These are phyloP conservation scores for Clarias gariepinus DNA, from an alignment of 2,113 vertebrate species.

Conservation along the genomic window DNA sequence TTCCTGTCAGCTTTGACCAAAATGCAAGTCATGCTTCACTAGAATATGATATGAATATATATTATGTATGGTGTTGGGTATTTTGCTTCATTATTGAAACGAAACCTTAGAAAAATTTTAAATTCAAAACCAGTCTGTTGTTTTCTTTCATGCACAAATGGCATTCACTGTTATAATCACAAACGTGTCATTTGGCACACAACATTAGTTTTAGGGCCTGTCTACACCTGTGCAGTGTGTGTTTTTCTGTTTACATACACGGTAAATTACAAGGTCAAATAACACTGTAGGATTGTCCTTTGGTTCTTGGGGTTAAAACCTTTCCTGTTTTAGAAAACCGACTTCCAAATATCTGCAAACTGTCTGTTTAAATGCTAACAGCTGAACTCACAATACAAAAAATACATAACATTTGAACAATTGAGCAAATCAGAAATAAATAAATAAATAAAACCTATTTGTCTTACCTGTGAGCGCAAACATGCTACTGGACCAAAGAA, in stretches of 20 bases:
- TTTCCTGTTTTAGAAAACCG: slow-evolving; percentile 6
- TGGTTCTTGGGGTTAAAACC: neutral
- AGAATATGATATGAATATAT: neutral
- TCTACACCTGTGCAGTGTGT: neutral
- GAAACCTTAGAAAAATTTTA: neutral
- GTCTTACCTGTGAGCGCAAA: slow-evolving; percentile 65
- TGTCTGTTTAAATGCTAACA: neutral
- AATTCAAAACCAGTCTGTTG: neutral
- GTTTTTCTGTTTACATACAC: slow-evolving; percentile 18
- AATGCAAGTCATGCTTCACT: neutral
- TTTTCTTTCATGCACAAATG: neutral
- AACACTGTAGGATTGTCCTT: neutral
- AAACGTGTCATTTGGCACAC: neutral
- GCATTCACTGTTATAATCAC: neutral
- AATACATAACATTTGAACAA: neutral
- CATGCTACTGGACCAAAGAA: slow-evolving; percentile 58
- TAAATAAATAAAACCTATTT: neutral
- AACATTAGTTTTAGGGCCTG: neutral
- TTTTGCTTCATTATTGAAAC: neutral
- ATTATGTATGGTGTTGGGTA: neutral
- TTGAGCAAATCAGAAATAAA: neutral
- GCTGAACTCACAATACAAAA: neutral
- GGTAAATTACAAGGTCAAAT: neutral
- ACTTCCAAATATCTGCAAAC: neutral
- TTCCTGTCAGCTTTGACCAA: neutral